Conservation (phyloP, 2,888 invertebrate species). For the Plemyria rubiginata region DNA sequence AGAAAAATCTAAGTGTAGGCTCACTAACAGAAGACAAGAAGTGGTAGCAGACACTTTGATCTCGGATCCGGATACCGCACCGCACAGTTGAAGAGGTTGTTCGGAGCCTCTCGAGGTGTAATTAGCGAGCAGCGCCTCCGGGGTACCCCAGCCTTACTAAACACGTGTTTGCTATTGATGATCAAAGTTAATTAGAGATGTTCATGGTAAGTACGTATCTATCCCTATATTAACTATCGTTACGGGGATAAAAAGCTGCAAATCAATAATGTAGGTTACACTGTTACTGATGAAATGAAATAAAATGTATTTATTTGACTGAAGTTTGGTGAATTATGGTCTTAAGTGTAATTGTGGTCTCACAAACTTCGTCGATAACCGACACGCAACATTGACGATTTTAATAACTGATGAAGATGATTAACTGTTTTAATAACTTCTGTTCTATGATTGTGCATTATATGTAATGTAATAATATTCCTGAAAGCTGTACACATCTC, state of each 20-base stretch:
- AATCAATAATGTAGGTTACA: too few relatives aligned
- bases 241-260: neutral
- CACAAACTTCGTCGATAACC: too few relatives aligned
- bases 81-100: constrained; percentile 5
- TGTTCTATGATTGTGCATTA: too few relatives aligned
- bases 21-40: neutral
- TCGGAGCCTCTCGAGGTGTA: constrained; percentile 5
- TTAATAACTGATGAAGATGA: too few relatives aligned
- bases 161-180: neutral
- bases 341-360: too few relatives aligned
- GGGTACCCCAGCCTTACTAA: neutral
- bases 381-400: too few relatives aligned
- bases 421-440: too few relatives aligned
- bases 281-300: too few relatives aligned
- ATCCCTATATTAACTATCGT: neutral
- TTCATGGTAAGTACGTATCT: neutral
- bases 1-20: neutral
- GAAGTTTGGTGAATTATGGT: too few relatives aligned
- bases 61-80: neutral
- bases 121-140: constrained; percentile 1
- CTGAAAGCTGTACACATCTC: constrained; percentile 5
- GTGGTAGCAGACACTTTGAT: constrained; percentile 2
- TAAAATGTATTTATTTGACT: too few relatives aligned
- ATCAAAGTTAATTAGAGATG: neutral
- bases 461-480: neutral